These are phyloP conservation scores for Eristalis arbustorum DNA, from an alignment of 2,888 invertebrate species.

Conservation along the genomic window DNA sequence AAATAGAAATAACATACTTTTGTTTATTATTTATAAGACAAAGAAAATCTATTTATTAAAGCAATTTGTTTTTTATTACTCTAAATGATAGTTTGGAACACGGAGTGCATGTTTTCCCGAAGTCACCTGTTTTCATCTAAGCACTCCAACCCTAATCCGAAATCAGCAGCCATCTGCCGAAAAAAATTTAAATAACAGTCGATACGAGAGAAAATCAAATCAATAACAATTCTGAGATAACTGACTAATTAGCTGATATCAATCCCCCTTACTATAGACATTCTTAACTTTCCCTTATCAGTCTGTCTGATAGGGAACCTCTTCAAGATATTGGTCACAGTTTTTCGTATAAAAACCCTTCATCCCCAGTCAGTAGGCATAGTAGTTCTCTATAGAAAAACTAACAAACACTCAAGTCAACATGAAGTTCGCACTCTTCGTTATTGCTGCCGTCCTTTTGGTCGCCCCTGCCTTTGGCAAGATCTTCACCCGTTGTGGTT, in stretches of 20 bases:
- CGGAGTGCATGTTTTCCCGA: too few species aligned
- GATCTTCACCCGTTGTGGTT: conserved; percentile 74
- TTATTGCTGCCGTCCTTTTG: conserved; percentile 41
- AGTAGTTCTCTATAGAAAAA: neutral
- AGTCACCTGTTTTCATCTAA: too few species aligned
- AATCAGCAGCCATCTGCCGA: neutral
- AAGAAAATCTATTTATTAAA: too few species aligned
- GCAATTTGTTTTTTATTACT: too few species aligned
- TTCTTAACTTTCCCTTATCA: neutral
- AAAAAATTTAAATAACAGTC: neutral
- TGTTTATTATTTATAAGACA: too few species aligned
- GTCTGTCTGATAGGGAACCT: neutral
- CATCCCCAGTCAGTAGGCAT: neutral
- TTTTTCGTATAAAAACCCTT: neutral
- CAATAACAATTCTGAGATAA: neutral
- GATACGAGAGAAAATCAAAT: neutral
- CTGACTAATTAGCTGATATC: neutral
- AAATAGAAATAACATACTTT: too few species aligned
- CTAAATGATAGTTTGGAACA: too few species aligned
- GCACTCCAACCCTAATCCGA: neutral
- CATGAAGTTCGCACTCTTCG: conserved; percentile 9
- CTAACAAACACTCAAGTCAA: neutral
- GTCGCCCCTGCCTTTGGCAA: conserved; percentile 71
- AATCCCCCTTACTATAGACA: neutral
- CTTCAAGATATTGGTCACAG: too few species aligned